These are phyloP conservation scores for Trichosurus vulpecula DNA, from an alignment of 2,797 vertebrate genomes.

Conservation along the genomic window DNA sequence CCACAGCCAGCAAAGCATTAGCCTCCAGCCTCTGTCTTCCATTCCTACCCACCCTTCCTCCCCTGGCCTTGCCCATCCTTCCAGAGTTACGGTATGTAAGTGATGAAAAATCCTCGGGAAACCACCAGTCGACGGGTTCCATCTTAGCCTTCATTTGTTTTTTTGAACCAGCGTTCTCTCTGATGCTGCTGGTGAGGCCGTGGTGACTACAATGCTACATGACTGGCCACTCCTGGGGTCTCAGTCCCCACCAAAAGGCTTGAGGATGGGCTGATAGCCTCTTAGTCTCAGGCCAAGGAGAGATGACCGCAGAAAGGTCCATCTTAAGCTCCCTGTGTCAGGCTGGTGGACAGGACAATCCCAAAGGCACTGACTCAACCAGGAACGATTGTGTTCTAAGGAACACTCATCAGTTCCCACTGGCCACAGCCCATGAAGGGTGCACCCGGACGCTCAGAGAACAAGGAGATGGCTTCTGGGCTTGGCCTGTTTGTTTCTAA, in stretches of 20 bases:
- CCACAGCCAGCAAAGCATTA: neutral
- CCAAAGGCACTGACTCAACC: neutral
- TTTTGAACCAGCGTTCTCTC: neutral
- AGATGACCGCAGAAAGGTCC: neutral
- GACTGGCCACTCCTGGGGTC: neutral
- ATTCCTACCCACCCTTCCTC: neutral
- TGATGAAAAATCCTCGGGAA: neutral
- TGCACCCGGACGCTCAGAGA: neutral
- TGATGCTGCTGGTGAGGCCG: neutral
- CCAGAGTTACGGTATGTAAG: neutral
- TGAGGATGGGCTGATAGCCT: neutral
- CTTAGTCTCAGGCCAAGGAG: neutral
- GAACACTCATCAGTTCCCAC: neutral
- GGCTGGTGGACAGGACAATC: neutral
- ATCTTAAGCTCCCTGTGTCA: neutral
- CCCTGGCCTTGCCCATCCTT: neutral
- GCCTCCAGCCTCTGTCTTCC: constrained; percentile 7
- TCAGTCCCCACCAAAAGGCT: neutral
- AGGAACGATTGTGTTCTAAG: neutral
- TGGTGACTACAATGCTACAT: neutral
- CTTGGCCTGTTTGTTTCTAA: neutral
- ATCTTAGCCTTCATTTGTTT: neutral
- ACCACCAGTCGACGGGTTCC: neutral
- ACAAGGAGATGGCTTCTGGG: neutral
- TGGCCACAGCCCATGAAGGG: neutral